Evolutionary conservation across 2,888 invertebrate genomes (phyloP).

Genomic region (Prosapia bicincta): DNA sequence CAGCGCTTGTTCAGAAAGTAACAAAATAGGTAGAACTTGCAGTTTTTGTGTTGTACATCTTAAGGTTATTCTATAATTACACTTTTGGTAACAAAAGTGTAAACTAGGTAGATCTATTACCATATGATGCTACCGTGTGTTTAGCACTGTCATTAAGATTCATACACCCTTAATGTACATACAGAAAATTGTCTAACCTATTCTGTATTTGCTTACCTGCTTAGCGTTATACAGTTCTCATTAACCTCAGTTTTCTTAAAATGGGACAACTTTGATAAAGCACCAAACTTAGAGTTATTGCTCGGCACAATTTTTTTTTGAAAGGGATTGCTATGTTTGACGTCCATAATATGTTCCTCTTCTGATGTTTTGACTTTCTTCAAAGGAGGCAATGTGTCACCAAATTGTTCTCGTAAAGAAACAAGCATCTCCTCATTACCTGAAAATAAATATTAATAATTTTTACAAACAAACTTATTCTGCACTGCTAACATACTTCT

Average conservation of each 20-base stretch:
- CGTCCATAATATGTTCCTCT: constrained; percentile 4
- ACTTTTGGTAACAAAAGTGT: too few species aligned
- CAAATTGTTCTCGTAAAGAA: constrained; percentile 22
- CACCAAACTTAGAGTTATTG: constrained; percentile 3
- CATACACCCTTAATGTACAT: too few species aligned
- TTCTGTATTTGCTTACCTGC: constrained; percentile 27
- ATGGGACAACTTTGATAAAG: constrained; percentile 25
- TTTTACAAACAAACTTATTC: constrained; percentile 1
- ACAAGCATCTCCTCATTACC: constrained; percentile 21
- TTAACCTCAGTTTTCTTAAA: constrained; percentile 25
- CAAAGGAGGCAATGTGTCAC: background rate
- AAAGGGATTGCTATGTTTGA: constrained; percentile 5
- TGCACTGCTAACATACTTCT: background rate
- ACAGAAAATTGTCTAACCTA: too few species aligned
- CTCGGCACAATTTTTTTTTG: constrained; percentile 6
- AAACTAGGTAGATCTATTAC: too few species aligned
- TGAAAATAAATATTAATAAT: constrained; percentile 12
- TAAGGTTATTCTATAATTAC: too few species aligned
- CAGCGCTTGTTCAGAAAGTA: too few species aligned
- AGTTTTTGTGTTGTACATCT: too few species aligned
- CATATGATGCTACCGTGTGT: too few species aligned
- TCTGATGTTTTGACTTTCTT: constrained; percentile 11
- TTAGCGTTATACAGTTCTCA: constrained; percentile 20
- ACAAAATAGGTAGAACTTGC: too few species aligned
- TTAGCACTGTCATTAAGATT: too few species aligned